These are phyloP conservation scores for Muricea muricata DNA, from an alignment of 92 coral and sea anemone genomes.

Conservation along the genomic window DNA sequence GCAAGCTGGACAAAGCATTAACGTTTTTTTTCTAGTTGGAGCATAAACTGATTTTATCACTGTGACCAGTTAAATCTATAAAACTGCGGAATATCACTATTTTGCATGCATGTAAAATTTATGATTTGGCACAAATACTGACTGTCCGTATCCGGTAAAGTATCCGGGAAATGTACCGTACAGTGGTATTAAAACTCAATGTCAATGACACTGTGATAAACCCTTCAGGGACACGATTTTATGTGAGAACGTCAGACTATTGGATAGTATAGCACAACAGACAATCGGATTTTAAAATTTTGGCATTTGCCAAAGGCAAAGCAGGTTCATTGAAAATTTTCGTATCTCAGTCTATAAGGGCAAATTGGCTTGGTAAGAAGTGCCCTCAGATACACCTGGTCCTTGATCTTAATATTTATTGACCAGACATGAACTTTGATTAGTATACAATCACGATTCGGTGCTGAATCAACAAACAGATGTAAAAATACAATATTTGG, in stretches of 20 bases:
- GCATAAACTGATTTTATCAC: not conserved
- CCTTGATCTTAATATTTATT: not conserved
- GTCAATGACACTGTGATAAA: not conserved
- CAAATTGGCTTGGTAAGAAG: not conserved
- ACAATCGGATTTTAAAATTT: not conserved
- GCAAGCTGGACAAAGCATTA: not conserved
- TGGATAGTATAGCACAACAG: too few relatives aligned
- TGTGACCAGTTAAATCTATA: too few relatives aligned
- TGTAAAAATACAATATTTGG: not conserved
- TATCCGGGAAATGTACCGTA: too few relatives aligned
- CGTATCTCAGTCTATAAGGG: not conserved
- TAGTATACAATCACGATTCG: not conserved
- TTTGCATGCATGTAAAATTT: too few relatives aligned
- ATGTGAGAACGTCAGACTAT: not conserved
- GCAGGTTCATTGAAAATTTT: too few relatives aligned
- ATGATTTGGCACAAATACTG: too few relatives aligned
- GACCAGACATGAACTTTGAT: not conserved
- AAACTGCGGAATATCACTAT: too few relatives aligned
- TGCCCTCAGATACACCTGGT: not conserved
- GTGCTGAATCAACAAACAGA: not conserved
- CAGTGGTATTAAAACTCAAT: not conserved
- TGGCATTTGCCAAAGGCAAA: not conserved
- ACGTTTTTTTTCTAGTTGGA: too few relatives aligned
- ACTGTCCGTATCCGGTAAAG: too few relatives aligned
- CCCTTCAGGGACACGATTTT: not conserved